Conservation (phyloP, 1,140 invertebrate species). For the Saxidomus purpurata region DNA sequence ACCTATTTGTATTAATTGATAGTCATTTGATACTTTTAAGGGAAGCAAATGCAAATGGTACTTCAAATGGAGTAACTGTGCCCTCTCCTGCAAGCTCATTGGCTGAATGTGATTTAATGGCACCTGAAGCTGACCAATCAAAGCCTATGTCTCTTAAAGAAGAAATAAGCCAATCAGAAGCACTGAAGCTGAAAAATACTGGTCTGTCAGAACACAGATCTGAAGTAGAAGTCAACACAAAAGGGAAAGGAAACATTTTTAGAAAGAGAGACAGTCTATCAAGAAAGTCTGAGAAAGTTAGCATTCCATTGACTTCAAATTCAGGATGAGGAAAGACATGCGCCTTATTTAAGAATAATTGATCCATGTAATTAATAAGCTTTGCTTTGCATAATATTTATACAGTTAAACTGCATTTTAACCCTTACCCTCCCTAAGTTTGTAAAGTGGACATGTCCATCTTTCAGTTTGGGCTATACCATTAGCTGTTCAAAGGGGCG, state of each 20-base stretch:
- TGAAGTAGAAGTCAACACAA: neutral
- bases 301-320: neutral
- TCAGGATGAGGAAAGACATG: neutral
- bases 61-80: neutral
- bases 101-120: conserved; percentile 58
- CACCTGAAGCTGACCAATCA: conserved; percentile 60
- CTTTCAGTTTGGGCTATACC: too few relatives aligned
- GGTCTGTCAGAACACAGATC: neutral
- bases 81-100: conserved; percentile 45
- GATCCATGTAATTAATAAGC: neutral
- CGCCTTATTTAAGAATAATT: neutral
- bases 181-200: neutral
- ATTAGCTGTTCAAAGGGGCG: too few relatives aligned
- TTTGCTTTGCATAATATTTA: neutral
- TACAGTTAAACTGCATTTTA: too few relatives aligned
- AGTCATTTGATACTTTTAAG: too few relatives aligned
- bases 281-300: neutral
- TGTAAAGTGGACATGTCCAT: too few relatives aligned
- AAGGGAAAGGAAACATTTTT: conserved; percentile 11
- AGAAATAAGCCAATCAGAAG: conserved; percentile 53
- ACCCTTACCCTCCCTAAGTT: too few relatives aligned
- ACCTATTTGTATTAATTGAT: too few relatives aligned
- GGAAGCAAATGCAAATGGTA: conserved; percentile 50
- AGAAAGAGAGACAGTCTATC: conserved; percentile 9
- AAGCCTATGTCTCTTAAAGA: conserved; percentile 37